phyloP scores from a whole-genome alignment of 2,888 invertebrate species.

The Lysandra bellargus region DNA sequence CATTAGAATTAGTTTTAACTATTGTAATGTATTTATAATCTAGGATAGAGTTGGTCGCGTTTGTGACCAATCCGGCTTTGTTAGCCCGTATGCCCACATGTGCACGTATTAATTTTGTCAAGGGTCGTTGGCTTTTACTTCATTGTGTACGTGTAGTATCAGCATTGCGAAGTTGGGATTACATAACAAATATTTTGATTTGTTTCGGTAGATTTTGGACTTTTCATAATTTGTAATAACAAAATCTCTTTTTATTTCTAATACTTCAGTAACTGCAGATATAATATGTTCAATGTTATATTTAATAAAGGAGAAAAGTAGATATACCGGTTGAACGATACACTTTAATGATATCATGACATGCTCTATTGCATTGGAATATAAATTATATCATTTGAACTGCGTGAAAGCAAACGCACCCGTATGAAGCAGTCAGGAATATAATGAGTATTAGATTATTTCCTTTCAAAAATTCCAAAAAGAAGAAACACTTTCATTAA shows the following conservation, averaged over 20 bases:
- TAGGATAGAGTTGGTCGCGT: slow-evolving; percentile 34
- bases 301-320: not conserved
- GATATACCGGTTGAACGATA: not conserved
- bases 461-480: not conserved
- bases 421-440: not conserved
- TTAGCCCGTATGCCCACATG: slow-evolving; percentile 35
- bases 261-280: not conserved
- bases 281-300: not conserved
- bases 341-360: slow-evolving; percentile 7
- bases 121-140: slow-evolving; percentile 26
- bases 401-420: not conserved
- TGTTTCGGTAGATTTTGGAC: not conserved
- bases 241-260: not conserved
- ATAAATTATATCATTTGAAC: slow-evolving; percentile 18
- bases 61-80: slow-evolving; percentile 36
- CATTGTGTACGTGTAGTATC: not conserved
- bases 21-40: slow-evolving; percentile 19
- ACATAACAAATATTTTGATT: not conserved
- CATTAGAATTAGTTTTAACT: not conserved
- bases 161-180: not conserved
- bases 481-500: not conserved
- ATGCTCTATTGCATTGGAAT: not conserved
- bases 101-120: slow-evolving; percentile 22
- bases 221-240: not conserved
- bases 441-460: not conserved